Evolutionary conservation across 2,797 vertebrate species (phyloP), one percentile per base, ranked within the genome.

Genomic region (Danio tinwini): DNA sequence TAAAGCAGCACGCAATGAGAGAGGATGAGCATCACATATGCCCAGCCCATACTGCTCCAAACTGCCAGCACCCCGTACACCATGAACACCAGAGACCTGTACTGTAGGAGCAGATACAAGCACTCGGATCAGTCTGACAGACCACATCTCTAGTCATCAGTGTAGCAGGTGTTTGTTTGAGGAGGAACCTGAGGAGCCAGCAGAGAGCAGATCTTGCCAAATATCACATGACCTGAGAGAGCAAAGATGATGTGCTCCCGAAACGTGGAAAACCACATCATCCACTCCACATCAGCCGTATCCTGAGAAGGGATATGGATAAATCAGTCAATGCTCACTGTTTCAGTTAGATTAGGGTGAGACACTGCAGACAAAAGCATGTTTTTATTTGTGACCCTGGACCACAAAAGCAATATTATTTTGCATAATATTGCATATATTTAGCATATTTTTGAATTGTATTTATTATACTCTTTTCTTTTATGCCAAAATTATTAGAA

Each of bases 181-280:
- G 1, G 12, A 81, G 90, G 88, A 90, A 99, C 98, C 97, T 99
- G 95, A 1, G 96, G 96, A 78, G 94, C 90, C 0, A 92, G 79
- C 95, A 99, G 95, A 37, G 97, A 94, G 92, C 96, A 96, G 89
- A 99, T 92, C 91, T 99, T 99, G 81, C 92, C 96, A 0, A 99
- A 99, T 58, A 99, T 93, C 79, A 99, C 91, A 0, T 99, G 98
- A 7, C 98, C 98, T 0, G 96, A 95, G 50, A 99, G 94, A 37
- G 95, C 95, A 0, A 99, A 98, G 82, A 99, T 19, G 86, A 99
- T 98, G 91, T 96, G 72, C 1, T 93, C 95, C 59, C 96, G 93
- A 92, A 96, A 98, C 0, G 94, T 96, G 67, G 94, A 96, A 88
- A 99, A 98, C 98, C 98, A 99, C 97, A 99, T 99, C 88, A 96